Conservation (phyloP, 2,113 vertebrate species). For the Castor canadensis region DNA sequence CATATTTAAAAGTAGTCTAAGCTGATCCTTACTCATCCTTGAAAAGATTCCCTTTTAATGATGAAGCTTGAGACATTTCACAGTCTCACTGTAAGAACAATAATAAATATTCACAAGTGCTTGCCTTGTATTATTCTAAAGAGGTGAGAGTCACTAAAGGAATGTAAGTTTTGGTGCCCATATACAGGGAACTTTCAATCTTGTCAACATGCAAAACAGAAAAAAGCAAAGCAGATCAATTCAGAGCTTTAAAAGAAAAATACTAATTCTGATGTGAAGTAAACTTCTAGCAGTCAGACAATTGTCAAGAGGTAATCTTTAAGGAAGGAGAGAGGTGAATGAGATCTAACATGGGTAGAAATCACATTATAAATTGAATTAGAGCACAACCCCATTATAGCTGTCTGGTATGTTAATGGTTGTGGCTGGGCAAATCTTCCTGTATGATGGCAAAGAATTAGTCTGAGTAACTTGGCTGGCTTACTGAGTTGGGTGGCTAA, state of each 20-base stretch:
- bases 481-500: background rate
- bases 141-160: background rate
- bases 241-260: background rate
- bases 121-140: background rate
- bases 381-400: background rate
- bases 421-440: background rate
- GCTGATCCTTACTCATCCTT: background rate
- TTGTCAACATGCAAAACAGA: background rate
- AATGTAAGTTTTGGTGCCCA: background rate
- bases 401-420: background rate
- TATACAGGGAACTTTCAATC: background rate
- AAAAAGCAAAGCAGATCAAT: background rate
- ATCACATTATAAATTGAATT: background rate
- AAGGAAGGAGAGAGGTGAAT: background rate
- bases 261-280: background rate
- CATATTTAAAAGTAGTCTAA: background rate
- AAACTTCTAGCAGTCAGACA: background rate
- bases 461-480: background rate
- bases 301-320: background rate
- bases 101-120: background rate
- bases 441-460: background rate
- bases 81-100: background rate
- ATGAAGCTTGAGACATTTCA: background rate
- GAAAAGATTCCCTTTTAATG: background rate
- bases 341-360: background rate